Conservation (phyloP, 2,888 invertebrate genomes). For the Cerceris ruficornis region DNA sequence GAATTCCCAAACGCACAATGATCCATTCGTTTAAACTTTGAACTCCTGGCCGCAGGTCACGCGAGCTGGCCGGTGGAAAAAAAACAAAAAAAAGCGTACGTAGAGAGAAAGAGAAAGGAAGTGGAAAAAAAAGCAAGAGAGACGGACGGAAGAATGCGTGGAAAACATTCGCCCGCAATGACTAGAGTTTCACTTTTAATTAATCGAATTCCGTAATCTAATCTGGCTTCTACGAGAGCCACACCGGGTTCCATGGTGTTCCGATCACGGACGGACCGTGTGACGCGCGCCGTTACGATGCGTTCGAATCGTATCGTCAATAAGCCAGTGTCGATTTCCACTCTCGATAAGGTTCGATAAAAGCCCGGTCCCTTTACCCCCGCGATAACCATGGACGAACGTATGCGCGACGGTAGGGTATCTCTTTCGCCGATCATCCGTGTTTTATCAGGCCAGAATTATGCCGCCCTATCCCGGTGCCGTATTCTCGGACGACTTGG, state of each 20-base stretch:
- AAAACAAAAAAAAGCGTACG: constrained; percentile 19
- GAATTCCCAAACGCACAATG: constrained; percentile 12
- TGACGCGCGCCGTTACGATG: constrained; percentile 24
- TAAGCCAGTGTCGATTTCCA: constrained; percentile 65
- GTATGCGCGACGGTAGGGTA: constrained; percentile 35
- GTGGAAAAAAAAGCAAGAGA: too few relatives aligned
- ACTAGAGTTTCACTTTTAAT: constrained; percentile 53
- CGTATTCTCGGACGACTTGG: constrained; percentile 72
- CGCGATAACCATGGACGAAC: not conserved
- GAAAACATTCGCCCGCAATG: constrained; percentile 19
- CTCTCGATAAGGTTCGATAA: constrained; percentile 62
- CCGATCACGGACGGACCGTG: not conserved
- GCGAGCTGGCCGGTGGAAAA: constrained; percentile 13
- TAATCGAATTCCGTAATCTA: constrained; percentile 57
- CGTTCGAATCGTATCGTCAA: constrained; percentile 60
- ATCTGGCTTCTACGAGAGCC: constrained; percentile 22
- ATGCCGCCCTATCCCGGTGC: constrained; percentile 67
- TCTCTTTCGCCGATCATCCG: constrained; percentile 69
- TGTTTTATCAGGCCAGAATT: constrained; percentile 71
- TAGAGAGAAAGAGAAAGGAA: too few relatives aligned
- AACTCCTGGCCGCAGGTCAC: constrained; percentile 32
- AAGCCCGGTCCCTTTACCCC: constrained; percentile 35
- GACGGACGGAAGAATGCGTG: constrained; percentile 17
- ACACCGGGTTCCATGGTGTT: too few relatives aligned
- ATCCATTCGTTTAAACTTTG: constrained; percentile 18